Percentiles rank a stretch among this genome's conserved stretches.
Evolutionary conservation across 1,140 invertebrate species (phyloP).

Genomic region (Amphibalanus amphitrite): DNA sequence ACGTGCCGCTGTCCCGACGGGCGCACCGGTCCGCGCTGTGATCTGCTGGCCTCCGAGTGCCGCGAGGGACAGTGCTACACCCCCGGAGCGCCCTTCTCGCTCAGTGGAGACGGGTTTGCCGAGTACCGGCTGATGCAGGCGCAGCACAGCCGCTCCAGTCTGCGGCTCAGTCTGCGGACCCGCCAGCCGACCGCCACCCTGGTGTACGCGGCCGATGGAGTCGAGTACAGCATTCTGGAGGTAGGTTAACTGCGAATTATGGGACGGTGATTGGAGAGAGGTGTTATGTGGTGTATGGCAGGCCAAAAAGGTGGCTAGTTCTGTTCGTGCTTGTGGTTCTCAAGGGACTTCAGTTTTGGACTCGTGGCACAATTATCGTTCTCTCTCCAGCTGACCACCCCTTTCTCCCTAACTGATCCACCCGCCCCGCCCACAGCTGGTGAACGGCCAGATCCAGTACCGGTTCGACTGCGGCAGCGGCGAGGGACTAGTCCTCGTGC

Average conservation of each 20-base stretch:
- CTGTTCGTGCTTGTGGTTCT: too few relatives aligned
- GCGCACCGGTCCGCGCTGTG: slow-evolving; percentile 44
- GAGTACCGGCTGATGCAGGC: slow-evolving; percentile 46
- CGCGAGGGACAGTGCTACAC: slow-evolving; percentile 43
- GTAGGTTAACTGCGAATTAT: slow-evolving; percentile 35
- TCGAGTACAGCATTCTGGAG: slow-evolving; percentile 80
- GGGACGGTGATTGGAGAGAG: slow-evolving; percentile 78
- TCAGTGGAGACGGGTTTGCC: slow-evolving; percentile 66
- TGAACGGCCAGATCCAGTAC: slow-evolving; percentile 68
- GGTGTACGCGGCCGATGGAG: slow-evolving; percentile 62
- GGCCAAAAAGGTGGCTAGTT: too few relatives aligned
- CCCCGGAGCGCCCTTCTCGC: slow-evolving; percentile 52
- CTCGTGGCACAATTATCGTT: too few relatives aligned
- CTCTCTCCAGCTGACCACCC: too few relatives aligned
- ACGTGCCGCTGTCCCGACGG: slow-evolving; percentile 59
- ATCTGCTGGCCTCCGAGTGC: slow-evolving; percentile 43
- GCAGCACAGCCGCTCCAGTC: slow-evolving; percentile 59
- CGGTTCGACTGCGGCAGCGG: slow-evolving; percentile 79
- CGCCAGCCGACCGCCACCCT: slow-evolving; percentile 67
- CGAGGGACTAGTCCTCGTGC: slow-evolving; percentile 58
- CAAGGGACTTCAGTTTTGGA: too few relatives aligned
- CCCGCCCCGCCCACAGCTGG: slow-evolving; percentile 23
- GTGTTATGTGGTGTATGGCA: too few relatives aligned
- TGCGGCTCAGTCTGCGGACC: slow-evolving; percentile 64
- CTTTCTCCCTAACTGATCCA: too few relatives aligned